phyloP scores from a whole-genome alignment of 2,113 vertebrate genomes.

The Rynchops niger region DNA sequence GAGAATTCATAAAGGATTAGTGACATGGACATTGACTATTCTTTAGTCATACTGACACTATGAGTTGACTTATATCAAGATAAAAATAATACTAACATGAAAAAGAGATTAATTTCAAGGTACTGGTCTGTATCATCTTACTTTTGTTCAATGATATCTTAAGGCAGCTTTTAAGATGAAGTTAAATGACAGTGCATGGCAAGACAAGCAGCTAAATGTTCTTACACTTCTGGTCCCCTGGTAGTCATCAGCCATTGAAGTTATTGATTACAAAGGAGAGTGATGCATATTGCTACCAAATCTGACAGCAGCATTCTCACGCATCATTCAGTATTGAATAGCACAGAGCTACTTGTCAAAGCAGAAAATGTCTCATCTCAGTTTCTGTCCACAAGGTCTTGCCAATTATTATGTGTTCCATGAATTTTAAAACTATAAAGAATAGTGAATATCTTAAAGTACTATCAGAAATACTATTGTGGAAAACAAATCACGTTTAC shows the following conservation, averaged over 20 bases:
- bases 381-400: slow-evolving; percentile 19
- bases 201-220: slow-evolving; percentile 55
- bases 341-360: slow-evolving; percentile 51
- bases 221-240: not conserved
- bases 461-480: not conserved
- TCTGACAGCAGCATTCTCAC: slow-evolving; percentile 48
- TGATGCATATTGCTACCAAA: slow-evolving; percentile 46
- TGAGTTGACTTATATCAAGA: not conserved
- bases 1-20: not conserved
- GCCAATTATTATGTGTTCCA: slow-evolving; percentile 18
- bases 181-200: slow-evolving; percentile 34
- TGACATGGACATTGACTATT: not conserved
- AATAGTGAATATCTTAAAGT: not conserved
- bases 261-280: slow-evolving; percentile 65
- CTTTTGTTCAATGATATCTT: slow-evolving; percentile 15
- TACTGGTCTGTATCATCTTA: not conserved
- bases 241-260: slow-evolving; percentile 27
- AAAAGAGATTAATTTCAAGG: slow-evolving; percentile 45
- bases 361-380: slow-evolving; percentile 51
- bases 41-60: not conserved
- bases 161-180: slow-evolving; percentile 42
- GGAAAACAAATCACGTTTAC: not conserved
- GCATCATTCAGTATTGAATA: slow-evolving; percentile 50
- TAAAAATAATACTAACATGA: not conserved
- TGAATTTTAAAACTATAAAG: slow-evolving; percentile 19